These are phyloP conservation scores for Drosophila kambysellisi DNA, from an alignment of 2,888 invertebrate genomes.

Conservation along the genomic window DNA sequence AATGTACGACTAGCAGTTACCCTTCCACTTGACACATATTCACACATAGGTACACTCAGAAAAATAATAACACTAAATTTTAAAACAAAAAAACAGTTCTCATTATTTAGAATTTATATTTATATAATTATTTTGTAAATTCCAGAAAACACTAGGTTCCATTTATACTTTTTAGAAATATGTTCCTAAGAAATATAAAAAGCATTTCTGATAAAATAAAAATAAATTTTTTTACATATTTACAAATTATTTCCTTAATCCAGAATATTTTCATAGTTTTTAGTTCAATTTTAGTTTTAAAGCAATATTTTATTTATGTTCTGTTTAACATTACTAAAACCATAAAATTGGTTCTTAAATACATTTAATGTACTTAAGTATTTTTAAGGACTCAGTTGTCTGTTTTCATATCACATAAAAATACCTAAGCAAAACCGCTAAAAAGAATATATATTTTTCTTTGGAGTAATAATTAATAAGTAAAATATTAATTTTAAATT, in stretches of 20 bases:
- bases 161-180: neutral
- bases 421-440: no score
- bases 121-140: neutral
- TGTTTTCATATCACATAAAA: neutral
- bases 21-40: neutral
- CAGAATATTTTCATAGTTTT: no score
- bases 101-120: neutral
- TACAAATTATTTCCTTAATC: neutral
- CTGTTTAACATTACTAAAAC: no score
- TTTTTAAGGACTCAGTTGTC: neutral
- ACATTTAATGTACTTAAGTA: neutral
- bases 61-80: accelerated
- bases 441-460: no score
- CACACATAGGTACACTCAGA: neutral
- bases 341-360: no score
- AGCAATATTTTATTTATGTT: no score
- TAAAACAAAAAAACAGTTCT: neutral
- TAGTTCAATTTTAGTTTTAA: no score
- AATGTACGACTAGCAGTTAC: neutral
- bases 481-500: neutral
- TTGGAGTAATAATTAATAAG: neutral
- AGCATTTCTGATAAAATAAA: neutral
- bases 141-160: neutral
- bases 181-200: neutral
- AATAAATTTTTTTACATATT: neutral